Base-by-base conservation (phyloP, 2,888 invertebrate genomes). In the Drosophila parthenogenetica region DNA sequence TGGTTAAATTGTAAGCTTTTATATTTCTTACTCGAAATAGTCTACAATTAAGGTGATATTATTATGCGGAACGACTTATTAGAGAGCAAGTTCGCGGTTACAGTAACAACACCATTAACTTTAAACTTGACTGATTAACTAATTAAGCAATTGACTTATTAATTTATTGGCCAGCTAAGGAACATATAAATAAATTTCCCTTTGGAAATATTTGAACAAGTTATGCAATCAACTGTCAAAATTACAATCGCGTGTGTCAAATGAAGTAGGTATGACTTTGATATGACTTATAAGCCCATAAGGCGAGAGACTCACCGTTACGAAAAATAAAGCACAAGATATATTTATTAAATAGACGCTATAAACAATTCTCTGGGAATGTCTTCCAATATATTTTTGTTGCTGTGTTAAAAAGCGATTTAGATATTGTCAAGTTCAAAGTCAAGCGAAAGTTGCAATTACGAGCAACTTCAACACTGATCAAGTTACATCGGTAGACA, bases 381-480 rank as follows among this genome's bases (percentile, higher is more conserved):
- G 16, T 29, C 22, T 42, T 29, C 29, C n/a, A n/a, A 16, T 29
- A 16, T n/a, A n/a, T 17, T 35, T 8, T n/a, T 32, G 8, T 43
- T 10, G 19, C 19, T 53, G 42, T 17, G 10, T 19, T 43, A 17
- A 43, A 54, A 32, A 43, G 14, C 19, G 19, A 43, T 19, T 17
- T 11, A 43, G 19, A 43, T 57, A 7, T 40, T 48, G 46, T 51
- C 87, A 81, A 87, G 87, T 87, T 81, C 87, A 88, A 79, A 69
- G 88, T 81, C 82, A 87, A 68, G 59, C 51, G 46, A 55, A 49
- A 72, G 45, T 53, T 71, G 62, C 37, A 17, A 42, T 40, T 32
- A 16, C 66, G 60, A 58, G 54, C 58, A 68, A 68, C 74, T 71
- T 79, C 64, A 75, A 66, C 75, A 79, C 53, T 77, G 68, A 75